Conservation (phyloP, 2,113 vertebrate species). For the Odocoileus hemionus region DNA sequence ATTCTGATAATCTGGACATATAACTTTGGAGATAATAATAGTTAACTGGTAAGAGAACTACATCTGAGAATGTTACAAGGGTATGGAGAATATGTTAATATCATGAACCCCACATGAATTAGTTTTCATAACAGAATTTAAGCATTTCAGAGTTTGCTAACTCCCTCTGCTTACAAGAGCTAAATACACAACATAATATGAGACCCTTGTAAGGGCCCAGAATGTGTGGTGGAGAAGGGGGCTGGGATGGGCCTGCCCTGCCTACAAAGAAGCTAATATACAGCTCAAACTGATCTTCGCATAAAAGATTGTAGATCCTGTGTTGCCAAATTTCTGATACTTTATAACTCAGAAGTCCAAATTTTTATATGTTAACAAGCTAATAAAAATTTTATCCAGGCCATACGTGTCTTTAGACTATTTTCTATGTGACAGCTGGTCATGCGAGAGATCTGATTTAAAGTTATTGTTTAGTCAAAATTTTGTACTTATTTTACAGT, state of each 20-base stretch:
- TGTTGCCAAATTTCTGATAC: not conserved
- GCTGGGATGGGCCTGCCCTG: rapidly evolving
- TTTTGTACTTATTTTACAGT: not conserved
- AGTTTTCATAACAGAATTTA: slow-evolving; percentile 9
- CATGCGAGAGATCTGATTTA: not conserved
- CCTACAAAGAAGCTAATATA: not conserved
- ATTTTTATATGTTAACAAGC: not conserved
- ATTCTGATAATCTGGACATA: not conserved
- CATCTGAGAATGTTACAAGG: not conserved
- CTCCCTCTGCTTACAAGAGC: not conserved
- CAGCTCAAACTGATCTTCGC: not conserved
- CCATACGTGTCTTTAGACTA: not conserved
- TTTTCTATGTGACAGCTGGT: not conserved
- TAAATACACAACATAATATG: not conserved
- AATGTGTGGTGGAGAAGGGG: rapidly evolving
- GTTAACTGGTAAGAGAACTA: not conserved
- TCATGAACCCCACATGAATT: not conserved
- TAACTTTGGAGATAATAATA: not conserved
- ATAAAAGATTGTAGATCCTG: not conserved
- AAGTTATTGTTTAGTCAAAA: not conserved
- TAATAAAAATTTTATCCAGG: not conserved
- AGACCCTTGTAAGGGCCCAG: not conserved
- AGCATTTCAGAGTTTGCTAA: not conserved
- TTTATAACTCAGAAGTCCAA: not conserved
- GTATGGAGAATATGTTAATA: not conserved